Percentiles rank a stretch among this genome's conserved stretches.
Conservation (phyloP, 2,113 vertebrate genomes). For the Syngnathus floridae region DNA sequence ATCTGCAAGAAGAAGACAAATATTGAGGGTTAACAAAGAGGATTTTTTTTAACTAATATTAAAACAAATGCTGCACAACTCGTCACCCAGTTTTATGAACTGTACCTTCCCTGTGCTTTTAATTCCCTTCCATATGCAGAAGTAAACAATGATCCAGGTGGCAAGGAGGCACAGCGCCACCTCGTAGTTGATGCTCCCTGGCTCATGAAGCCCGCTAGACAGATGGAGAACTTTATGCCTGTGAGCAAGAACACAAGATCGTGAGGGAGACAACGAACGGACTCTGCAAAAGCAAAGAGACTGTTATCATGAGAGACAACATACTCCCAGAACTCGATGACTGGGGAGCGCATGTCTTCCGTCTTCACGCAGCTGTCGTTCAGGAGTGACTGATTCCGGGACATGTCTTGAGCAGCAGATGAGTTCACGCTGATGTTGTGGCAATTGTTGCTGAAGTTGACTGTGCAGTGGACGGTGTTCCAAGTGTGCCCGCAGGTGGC, state of each 20-base stretch:
- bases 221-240: constrained; percentile 85
- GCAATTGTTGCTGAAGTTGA: constrained; percentile 71
- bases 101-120: constrained; percentile 92
- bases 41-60: too few species aligned
- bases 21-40: neutral
- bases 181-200: constrained; percentile 84
- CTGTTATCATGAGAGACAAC: constrained; percentile 39
- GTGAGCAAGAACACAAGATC: constrained; percentile 5
- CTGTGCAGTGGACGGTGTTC: constrained; percentile 86
- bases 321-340: constrained; percentile 98
- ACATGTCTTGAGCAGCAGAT: constrained; percentile 49
- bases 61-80: neutral
- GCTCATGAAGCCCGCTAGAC: constrained; percentile 77
- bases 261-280: neutral
- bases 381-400: constrained; percentile 41
- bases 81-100: neutral
- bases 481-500: constrained; percentile 87
- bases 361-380: constrained; percentile 73
- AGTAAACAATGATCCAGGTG: constrained; percentile 93
- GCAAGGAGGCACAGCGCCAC: constrained; percentile 86
- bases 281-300: too few species aligned
- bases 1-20: constrained; percentile 69
- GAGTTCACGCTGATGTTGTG: constrained; percentile 54
- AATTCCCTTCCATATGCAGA: constrained; percentile 97
- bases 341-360: constrained; percentile 79